Conservation (phyloP, 2,888 invertebrate species). For the Dryobotodes eremita region DNA sequence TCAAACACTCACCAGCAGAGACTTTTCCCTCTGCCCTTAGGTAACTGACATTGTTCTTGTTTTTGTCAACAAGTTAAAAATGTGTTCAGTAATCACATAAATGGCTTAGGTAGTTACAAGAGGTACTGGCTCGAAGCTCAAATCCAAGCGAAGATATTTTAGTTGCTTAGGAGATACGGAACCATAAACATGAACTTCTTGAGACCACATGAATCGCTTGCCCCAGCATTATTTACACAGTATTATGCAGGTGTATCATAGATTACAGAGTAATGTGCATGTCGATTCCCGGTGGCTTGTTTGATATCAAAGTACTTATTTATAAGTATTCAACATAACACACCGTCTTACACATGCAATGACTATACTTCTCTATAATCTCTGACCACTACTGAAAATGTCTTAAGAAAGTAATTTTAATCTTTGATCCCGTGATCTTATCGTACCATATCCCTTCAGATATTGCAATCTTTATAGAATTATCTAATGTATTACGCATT, state of each 20-base stretch:
- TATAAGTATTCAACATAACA: background rate
- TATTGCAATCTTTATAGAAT: background rate
- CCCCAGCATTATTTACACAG: background rate
- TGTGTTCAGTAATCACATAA: background rate
- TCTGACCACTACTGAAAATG: conserved; percentile 6
- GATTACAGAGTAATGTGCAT: background rate
- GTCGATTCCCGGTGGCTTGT: background rate
- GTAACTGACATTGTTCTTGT: background rate
- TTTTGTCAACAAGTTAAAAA: background rate
- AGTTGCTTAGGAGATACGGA: conserved; percentile 3
- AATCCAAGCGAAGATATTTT: background rate
- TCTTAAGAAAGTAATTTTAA: background rate
- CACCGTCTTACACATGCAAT: background rate
- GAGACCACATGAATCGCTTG: background rate
- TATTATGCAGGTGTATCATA: background rate
- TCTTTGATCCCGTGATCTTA: conserved; percentile 6
- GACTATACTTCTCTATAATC: conserved; percentile 11
- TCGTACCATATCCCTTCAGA: conserved; percentile 7
- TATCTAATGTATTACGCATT: background rate
- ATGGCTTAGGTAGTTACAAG: background rate
- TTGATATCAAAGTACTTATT: background rate
- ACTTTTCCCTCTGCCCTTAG: too few species aligned
- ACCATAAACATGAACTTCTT: background rate
- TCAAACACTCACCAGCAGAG: background rate
- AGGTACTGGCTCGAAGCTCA: background rate